phyloP scores from a whole-genome alignment of 2,888 invertebrate genomes.

The Phyllotreta cruciferae region DNA sequence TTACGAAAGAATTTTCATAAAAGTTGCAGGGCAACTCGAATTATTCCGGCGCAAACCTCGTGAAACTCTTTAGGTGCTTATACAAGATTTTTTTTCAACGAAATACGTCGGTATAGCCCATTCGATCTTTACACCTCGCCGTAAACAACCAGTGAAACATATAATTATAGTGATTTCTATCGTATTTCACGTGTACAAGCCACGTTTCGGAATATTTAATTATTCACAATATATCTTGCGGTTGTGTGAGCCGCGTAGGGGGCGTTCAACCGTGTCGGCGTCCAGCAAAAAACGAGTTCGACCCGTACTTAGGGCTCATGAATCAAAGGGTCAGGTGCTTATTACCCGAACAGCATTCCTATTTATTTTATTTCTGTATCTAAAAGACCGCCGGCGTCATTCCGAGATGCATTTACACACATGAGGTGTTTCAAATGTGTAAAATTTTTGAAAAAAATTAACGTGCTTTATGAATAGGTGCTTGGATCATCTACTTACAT shows the following conservation, averaged over 20 bases:
- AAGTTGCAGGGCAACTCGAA: too few species aligned
- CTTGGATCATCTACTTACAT: too few species aligned
- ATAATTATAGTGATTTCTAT: constrained; percentile 25
- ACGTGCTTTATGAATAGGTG: too few species aligned
- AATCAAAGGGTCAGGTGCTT: constrained; percentile 57
- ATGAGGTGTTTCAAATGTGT: background rate
- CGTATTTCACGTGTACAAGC: constrained; percentile 24
- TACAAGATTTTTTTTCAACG: too few species aligned
- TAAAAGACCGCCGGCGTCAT: background rate
- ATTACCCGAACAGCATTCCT: constrained; percentile 46
- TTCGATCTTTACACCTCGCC: constrained; percentile 1
- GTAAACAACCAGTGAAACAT: constrained; percentile 18
- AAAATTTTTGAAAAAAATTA: too few species aligned
- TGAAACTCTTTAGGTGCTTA: too few species aligned
- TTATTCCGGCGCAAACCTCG: too few species aligned
- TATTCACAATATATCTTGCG: constrained; percentile 23
- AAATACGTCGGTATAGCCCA: background rate
- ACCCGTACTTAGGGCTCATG: constrained; percentile 55
- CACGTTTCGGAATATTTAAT: constrained; percentile 22
- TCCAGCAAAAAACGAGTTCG: constrained; percentile 44
- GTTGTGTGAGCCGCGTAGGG: constrained; percentile 2
- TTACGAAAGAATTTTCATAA: too few species aligned
- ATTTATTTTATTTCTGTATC: constrained; percentile 9
- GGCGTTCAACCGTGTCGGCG: constrained; percentile 27
- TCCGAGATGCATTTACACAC: constrained; percentile 3